Evolutionary conservation across 2,797 vertebrate genomes (phyloP), one percentile per base, ranked within the genome.

Genomic region (Lutjanus argentimaculatus): DNA sequence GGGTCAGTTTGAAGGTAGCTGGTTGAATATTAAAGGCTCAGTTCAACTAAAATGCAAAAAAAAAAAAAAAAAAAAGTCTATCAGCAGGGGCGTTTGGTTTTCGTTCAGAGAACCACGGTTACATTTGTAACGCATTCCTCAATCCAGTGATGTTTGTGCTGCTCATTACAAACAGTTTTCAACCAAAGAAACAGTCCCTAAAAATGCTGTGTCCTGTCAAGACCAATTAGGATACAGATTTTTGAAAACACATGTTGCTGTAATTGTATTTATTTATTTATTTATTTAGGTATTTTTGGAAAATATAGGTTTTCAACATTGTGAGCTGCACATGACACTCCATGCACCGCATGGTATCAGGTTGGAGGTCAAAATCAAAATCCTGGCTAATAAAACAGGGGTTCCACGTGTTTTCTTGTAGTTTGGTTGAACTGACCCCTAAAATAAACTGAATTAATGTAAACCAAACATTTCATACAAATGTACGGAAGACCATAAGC

Each of bases 371-470:
- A 17, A 66, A 57, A 49, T 64, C n/a, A 19, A 68, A 30, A 45
- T 13, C n/a, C 13, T 8, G 42, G 5, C 22, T 9, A 36, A n/a
- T 30, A 16, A 65, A 12, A 17, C 5, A 36, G 6, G 8, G 43
- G 16, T 40, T 57, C 36, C 48, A 30, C 52, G 53, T 25, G 51
- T 46, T 25, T 16, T 55, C 73, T 56, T 40, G 13, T 17, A 14
- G 21, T 80, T 67, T 69, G 55, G 51, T 43, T 59, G 45, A 69
- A 55, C 7, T 48, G 22, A 8, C 14, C 69, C 71, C 75, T 63
- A 17, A 72, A 78, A 75, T 68, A 42, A 82, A 67, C 65, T 58
- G 52, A 73, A 73, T 48, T 10, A 55, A 43, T 65, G 36, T 40
- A 30, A 68, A 58, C 40, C 17, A 68, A 83, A 72, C 49, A 59